These are phyloP conservation scores for Leptura quadrifasciata DNA, from an alignment of 2,888 invertebrate species.

Conservation along the genomic window DNA sequence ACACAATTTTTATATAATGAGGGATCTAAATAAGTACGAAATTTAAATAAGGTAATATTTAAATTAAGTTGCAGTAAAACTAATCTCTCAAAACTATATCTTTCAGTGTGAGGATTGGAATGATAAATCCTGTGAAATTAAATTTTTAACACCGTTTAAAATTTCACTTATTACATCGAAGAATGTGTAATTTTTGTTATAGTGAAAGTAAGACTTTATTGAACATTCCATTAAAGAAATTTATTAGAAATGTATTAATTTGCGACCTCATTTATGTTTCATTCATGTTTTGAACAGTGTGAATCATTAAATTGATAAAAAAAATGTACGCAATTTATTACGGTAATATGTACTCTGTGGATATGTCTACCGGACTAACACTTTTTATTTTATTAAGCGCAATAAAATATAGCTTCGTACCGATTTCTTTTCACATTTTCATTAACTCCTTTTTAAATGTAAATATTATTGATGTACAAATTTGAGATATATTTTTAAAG, in stretches of 20 bases:
- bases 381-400: no score
- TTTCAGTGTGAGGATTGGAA: neutral
- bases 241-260: neutral
- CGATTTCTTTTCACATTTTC: no score
- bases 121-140: neutral
- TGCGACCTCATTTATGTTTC: neutral
- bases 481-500: no score
- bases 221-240: slow-evolving; percentile 3
- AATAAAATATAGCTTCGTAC: no score
- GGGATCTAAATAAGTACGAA: neutral
- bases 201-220: slow-evolving; percentile 6
- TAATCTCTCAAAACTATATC: neutral
- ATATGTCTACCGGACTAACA: no score
- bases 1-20: neutral
- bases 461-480: no score
- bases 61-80: neutral
- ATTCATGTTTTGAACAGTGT: neutral
- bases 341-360: neutral
- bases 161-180: neutral
- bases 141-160: neutral
- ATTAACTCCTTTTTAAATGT: no score
- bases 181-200: neutral
- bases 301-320: neutral
- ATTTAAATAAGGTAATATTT: neutral
- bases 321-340: neutral